A percentile compares a stretch with the other conserved stretches of the same genome.
Evolutionary conservation across 1,140 invertebrate genomes (phyloP).

Genomic region (Bradynema listronoti): DNA sequence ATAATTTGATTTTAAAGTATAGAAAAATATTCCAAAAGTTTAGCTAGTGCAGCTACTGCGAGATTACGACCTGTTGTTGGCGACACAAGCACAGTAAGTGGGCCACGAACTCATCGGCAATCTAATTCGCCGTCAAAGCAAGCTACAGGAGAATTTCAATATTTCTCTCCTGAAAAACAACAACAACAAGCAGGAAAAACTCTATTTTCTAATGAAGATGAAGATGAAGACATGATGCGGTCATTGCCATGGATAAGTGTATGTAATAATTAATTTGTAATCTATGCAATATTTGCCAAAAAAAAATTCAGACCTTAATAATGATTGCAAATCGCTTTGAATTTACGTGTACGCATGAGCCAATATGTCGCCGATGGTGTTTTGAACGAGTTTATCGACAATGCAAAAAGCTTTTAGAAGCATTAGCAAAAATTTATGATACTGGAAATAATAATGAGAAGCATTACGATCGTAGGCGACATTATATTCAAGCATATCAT

Average conservation of each 20-base stretch:
- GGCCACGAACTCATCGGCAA: too few species aligned
- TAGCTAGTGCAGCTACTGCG: too few species aligned
- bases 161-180: conserved; percentile 10
- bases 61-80: too few species aligned
- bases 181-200: neutral
- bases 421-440: conserved; percentile 68
- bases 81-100: too few species aligned
- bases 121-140: too few species aligned
- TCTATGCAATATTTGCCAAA: conserved; percentile 4
- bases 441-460: conserved; percentile 13
- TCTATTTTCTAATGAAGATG: conserved; percentile 59
- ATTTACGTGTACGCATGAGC: conserved; percentile 20
- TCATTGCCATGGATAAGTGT: conserved; percentile 89
- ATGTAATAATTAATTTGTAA: conserved; percentile 17
- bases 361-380: too few species aligned
- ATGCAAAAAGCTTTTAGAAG: conserved; percentile 76
- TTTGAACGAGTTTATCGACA: conserved; percentile 84
- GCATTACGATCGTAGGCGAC: conserved; percentile 46
- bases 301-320: conserved; percentile 13
- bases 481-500: conserved; percentile 49
- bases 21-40: too few species aligned
- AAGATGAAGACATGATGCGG: conserved; percentile 71
- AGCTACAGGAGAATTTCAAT: conserved; percentile 6
- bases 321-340: conserved; percentile 7
- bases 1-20: too few species aligned